Evolutionary conservation across 2,797 vertebrate species (phyloP).

Genomic region (Nyctibius grandis): DNA sequence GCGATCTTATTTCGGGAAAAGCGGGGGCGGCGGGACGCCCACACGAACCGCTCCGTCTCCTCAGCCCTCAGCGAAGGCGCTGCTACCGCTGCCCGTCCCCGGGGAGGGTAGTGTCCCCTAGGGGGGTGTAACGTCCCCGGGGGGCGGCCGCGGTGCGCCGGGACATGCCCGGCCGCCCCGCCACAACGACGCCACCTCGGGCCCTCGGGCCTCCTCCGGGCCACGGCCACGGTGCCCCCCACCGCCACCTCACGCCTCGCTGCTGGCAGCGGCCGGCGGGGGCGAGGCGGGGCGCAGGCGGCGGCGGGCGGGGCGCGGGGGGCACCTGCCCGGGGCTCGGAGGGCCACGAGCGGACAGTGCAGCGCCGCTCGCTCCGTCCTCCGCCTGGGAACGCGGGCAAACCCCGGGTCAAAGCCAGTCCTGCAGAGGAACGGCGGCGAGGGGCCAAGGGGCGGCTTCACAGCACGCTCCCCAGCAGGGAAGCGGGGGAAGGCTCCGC

Average conservation of each 20-base stretch:
- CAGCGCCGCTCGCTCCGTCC: not conserved
- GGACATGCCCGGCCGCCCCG: not conserved
- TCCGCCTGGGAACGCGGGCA: not conserved
- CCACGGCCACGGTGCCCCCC: not conserved
- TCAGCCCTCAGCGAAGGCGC: not conserved
- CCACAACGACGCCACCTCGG: too few species aligned
- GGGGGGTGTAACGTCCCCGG: not conserved
- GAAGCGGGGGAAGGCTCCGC: too few species aligned
- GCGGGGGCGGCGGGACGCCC: too few species aligned
- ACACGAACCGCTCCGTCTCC: too few species aligned
- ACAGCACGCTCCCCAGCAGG: not conserved
- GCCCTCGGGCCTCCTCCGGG: not conserved
- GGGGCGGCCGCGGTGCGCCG: not conserved
- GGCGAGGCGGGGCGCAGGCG: not conserved
- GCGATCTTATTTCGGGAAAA: fast-evolving
- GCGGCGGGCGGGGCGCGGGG: too few species aligned
- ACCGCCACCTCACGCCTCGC: not conserved
- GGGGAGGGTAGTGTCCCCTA: not conserved
- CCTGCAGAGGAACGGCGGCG: not conserved
- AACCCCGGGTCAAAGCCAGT: not conserved
- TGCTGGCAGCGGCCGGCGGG: not conserved
- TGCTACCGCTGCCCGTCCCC: not conserved
- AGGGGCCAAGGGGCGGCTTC: not conserved
- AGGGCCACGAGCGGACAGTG: not conserved
- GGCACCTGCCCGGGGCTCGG: too few species aligned